Percentiles rank a stretch among this genome's conserved stretches.
These are phyloP conservation scores for Agrenia bidenticulata DNA, from an alignment of 2,888 invertebrate genomes.

Conservation along the genomic window DNA sequence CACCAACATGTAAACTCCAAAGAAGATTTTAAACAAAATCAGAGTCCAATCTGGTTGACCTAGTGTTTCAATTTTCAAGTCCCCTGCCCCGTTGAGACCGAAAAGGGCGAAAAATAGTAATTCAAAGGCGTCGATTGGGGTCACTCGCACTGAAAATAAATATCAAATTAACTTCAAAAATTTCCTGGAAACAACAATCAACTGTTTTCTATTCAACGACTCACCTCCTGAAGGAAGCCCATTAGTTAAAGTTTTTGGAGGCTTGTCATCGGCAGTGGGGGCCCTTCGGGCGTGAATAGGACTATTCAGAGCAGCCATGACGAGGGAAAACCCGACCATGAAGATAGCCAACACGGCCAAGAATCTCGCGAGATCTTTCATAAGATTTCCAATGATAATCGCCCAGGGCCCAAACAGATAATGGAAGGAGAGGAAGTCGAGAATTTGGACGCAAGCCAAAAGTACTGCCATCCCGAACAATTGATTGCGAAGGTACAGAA, in stretches of 20 bases:
- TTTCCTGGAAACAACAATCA: background rate
- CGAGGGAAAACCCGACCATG: conserved; percentile 97
- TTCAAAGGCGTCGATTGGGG: conserved; percentile 90
- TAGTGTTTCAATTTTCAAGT: conserved; percentile 66
- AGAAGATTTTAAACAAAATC: conserved; percentile 84
- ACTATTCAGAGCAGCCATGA: conserved; percentile 93
- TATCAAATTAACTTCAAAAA: too few relatives aligned
- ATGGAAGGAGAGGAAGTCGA: conserved; percentile 97
- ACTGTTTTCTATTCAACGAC: too few relatives aligned
- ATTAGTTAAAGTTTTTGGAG: conserved; percentile 51
- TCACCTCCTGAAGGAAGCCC: conserved; percentile 53
- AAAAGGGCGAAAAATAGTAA: conserved; percentile 97
- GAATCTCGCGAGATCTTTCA: conserved; percentile 93
- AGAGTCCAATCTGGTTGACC: conserved; percentile 69
- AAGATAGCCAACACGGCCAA: conserved; percentile 96
- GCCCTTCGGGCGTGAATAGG: conserved; percentile 59
- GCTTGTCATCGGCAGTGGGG: conserved; percentile 23
- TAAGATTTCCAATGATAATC: conserved; percentile 94
- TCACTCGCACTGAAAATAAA: conserved; percentile 87
- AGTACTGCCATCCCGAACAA: conserved; percentile 93
- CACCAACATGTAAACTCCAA: conserved; percentile 97
- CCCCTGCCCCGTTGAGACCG: conserved; percentile 85
- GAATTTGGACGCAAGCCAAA: conserved; percentile 93
- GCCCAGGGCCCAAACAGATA: conserved; percentile 99
- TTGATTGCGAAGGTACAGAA: conserved; percentile 94